Evolutionary conservation across 2,888 invertebrate species (phyloP), one percentile per base, ranked within the genome.

Genomic region (Coecobrya sp.): DNA sequence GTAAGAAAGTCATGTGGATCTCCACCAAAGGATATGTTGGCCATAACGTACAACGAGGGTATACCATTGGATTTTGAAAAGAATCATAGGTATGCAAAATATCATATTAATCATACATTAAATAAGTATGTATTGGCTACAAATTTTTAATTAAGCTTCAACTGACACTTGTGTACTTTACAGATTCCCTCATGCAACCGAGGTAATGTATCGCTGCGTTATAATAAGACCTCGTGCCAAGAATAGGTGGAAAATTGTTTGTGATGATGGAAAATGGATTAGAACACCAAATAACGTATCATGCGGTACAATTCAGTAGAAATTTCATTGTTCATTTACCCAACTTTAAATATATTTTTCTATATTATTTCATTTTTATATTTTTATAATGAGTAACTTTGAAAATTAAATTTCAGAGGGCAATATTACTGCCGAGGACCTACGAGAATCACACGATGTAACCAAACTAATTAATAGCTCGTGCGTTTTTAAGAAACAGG

Each of bases 221-320:
- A 87, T 92, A 52, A 62, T 86, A 13, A 87, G 73, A 79, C 92
- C 94, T 0, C 89, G 91, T 30, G 68, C 93, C 0, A 94, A 96
- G 97, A 97, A 95, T 97, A 97, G 36, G 97, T 98, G 98, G 98
- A 97, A 97, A 94, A 97, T 98, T 49, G 97, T 97, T 89, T 98
- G 98, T 95, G 98, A 98, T 95, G 97, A 98, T 95, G 98, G 98
- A 0, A 97, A 97, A 94, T 98, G 98, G 98, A 97, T 98, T 92
- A 98, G 98, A 25, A 97, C 97, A 95, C 97, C 98, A n/a, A 84
- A 87, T 49, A 93, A 91, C 13, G 25, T 84, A 49, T 85, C 97
- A 97, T 93, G 97, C 85, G 93, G 93, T 93, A 30, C 16, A 49
- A 36, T 36, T 36, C n/a, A n/a, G n/a, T n/a, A n/a, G n/a, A n/a